phyloP scores from a whole-genome alignment of 2,113 vertebrate genomes.

The Anoplopoma fimbria region DNA sequence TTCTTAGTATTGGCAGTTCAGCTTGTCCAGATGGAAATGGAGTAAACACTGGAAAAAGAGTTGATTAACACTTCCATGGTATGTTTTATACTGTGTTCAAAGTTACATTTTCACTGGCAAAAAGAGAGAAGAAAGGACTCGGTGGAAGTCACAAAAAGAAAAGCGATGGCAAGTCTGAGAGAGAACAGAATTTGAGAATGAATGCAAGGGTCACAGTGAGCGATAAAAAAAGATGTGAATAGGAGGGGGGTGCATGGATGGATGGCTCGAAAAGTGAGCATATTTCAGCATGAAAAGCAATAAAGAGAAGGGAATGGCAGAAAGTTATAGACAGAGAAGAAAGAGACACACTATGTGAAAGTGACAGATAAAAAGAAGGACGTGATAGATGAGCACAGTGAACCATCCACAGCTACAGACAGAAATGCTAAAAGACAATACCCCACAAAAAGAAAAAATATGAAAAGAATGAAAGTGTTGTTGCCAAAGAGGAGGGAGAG shows the following conservation, averaged over 20 bases:
- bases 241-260: background rate
- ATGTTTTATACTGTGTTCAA: background rate
- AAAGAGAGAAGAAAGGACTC: background rate
- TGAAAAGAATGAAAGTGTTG: background rate
- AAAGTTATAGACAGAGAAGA: slow-evolving; percentile 14
- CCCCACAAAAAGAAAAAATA: background rate
- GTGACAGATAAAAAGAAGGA: background rate
- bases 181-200: slow-evolving; percentile 8
- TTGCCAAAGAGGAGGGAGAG: background rate
- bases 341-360: slow-evolving; percentile 15
- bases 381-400: slow-evolving; percentile 34
- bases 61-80: background rate
- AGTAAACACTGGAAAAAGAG: background rate
- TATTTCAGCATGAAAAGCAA: slow-evolving; percentile 30
- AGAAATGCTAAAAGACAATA: slow-evolving; percentile 28
- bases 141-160: background rate
- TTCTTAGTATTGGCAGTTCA: background rate
- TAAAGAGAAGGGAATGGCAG: slow-evolving; percentile 1
- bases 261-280: background rate
- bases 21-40: background rate
- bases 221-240: slow-evolving; percentile 16
- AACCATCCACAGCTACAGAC: background rate
- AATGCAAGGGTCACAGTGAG: background rate
- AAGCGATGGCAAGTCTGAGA: background rate
- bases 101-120: background rate